phyloP scores from a whole-genome alignment of 2,797 vertebrate species.

The Thripadectes ignobilis region DNA sequence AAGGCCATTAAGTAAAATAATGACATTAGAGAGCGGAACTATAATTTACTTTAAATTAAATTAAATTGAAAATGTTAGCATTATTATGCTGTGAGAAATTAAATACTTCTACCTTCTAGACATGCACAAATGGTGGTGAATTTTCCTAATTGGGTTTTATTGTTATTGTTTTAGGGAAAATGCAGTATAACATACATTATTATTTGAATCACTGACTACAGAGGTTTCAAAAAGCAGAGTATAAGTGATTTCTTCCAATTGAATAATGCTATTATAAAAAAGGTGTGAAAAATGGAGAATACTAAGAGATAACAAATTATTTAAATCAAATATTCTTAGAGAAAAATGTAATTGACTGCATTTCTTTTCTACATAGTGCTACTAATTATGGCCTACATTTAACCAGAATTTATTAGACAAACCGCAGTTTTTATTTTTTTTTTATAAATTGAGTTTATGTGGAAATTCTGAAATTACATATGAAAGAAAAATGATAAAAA shows the following conservation, averaged over 20 bases:
- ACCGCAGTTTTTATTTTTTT: not conserved
- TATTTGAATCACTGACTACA: not conserved
- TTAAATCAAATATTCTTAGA: not conserved
- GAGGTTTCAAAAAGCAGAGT: not conserved
- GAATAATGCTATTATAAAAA: not conserved
- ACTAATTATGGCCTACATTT: not conserved
- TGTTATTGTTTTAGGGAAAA: not conserved
- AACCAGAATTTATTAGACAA: not conserved
- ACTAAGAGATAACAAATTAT: not conserved
- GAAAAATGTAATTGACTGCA: not conserved
- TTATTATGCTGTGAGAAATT: slow-evolving; percentile 40
- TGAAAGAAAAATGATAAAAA: not conserved
- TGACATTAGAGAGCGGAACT: slow-evolving; percentile 5
- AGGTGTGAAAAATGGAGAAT: not conserved
- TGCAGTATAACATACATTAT: not conserved
- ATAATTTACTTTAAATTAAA: slow-evolving; percentile 52
- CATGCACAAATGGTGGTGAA: not conserved
- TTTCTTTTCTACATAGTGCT: not conserved
- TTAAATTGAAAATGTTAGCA: slow-evolving; percentile 25
- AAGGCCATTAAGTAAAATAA: slow-evolving; percentile 32
- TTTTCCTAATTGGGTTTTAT: not conserved
- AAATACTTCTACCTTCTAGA: slow-evolving; percentile 7
- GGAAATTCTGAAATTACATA: not conserved
- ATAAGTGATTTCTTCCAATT: not conserved
- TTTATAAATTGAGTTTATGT: not conserved